phyloP scores from a whole-genome alignment of 2,888 invertebrate species.

The Calameuta filiformis region DNA sequence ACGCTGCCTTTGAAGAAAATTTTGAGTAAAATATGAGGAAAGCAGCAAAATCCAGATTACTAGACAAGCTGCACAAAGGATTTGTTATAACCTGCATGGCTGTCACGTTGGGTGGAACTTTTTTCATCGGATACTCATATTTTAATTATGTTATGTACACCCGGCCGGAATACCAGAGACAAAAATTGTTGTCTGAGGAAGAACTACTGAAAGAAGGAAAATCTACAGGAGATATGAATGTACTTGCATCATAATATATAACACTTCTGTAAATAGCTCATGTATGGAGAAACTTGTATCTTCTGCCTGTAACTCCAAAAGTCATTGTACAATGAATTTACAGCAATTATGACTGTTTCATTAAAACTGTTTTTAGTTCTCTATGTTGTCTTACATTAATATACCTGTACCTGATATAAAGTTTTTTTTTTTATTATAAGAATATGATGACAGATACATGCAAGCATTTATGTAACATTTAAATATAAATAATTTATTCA shows the following conservation, averaged over 20 bases:
- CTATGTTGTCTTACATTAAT: background rate
- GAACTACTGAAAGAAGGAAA: constrained; percentile 69
- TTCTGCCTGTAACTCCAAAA: background rate
- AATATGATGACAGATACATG: background rate
- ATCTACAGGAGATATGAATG: constrained; percentile 6
- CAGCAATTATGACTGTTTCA: background rate
- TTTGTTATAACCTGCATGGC: constrained; percentile 67
- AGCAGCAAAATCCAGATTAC: constrained; percentile 63
- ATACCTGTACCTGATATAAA: background rate
- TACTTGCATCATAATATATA: constrained; percentile 1
- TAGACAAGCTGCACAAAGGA: constrained; percentile 68
- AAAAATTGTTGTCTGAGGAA: constrained; percentile 63
- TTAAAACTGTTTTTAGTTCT: background rate
- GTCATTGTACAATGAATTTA: background rate
- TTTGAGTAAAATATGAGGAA: constrained; percentile 63
- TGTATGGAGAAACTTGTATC: background rate
- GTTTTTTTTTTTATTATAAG: background rate
- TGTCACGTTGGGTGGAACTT: constrained; percentile 62
- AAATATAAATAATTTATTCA: background rate
- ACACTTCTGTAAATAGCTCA: background rate
- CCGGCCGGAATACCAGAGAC: constrained; percentile 58
- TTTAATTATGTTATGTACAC: constrained; percentile 67
- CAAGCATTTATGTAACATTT: background rate
- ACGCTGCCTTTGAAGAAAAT: background rate
- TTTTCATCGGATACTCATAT: constrained; percentile 62